Conservation (phyloP, 2,888 invertebrate genomes). For the Copidosoma aretas region DNA sequence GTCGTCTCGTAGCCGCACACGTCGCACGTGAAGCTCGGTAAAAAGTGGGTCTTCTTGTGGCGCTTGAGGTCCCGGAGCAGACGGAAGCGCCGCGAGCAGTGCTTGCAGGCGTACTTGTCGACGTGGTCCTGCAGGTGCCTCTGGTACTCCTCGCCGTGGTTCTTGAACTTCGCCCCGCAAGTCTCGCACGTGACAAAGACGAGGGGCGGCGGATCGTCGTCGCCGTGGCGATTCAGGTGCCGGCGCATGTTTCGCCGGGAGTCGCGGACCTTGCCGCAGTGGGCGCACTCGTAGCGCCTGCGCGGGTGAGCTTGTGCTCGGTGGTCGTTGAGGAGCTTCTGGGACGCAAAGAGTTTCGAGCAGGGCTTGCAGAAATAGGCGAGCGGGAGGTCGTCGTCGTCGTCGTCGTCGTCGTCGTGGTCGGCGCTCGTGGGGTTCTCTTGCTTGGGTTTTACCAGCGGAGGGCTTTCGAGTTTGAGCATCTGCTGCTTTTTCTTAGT, state of each 20-base stretch:
- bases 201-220: constrained; percentile 35
- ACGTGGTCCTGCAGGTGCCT: constrained; percentile 56
- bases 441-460: too few species aligned
- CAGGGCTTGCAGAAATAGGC: constrained; percentile 54
- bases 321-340: constrained; percentile 45
- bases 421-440: constrained; percentile 32
- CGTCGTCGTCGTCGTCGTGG: constrained; percentile 48
- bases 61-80: constrained; percentile 57
- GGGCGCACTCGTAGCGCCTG: constrained; percentile 55
- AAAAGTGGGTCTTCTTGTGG: constrained; percentile 60
- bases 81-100: constrained; percentile 59
- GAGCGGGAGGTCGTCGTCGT: constrained; percentile 51
- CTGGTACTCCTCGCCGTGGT: constrained; percentile 57
- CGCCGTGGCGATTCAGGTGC: constrained; percentile 55
- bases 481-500: constrained; percentile 36
- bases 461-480: constrained; percentile 13
- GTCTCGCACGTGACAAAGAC: constrained; percentile 51
- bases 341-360: constrained; percentile 49
- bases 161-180: constrained; percentile 57
- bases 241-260: constrained; percentile 52
- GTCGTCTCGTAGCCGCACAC: constrained; percentile 61
- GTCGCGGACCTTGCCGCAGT: constrained; percentile 54
- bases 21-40: constrained; percentile 58
- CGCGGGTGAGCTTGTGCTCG: constrained; percentile 51
- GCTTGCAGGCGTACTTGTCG: constrained; percentile 57